Evolutionary conservation across 2,113 vertebrate genomes (phyloP).

Genomic region (Cromileptes altivelis): DNA sequence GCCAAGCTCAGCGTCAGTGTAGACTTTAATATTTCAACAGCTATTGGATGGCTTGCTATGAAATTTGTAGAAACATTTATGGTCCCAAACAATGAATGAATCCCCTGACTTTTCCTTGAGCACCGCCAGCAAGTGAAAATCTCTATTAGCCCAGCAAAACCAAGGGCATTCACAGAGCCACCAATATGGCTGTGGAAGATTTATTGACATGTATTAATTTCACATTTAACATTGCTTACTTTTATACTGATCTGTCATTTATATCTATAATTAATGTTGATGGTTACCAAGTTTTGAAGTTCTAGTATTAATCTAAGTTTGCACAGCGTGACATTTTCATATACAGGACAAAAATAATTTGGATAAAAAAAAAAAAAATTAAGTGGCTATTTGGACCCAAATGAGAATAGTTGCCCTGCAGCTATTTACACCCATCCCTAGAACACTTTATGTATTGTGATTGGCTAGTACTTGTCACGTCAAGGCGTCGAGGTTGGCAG

Average conservation of each 20-base stretch:
- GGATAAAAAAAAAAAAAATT: neutral
- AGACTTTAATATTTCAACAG: neutral
- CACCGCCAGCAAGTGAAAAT: neutral
- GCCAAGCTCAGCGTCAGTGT: no score
- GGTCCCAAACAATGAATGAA: neutral
- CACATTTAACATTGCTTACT: neutral
- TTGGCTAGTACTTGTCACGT: no score
- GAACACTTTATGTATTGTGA: no score
- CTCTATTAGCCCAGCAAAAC: neutral
- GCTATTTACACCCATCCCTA: no score
- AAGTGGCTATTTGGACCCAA: no score
- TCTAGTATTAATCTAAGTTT: neutral
- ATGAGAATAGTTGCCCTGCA: no score
- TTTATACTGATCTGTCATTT: neutral
- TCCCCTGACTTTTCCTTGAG: neutral
- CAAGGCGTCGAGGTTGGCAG: no score
- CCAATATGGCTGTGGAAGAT: neutral
- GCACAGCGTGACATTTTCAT: neutral
- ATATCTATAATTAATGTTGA: neutral
- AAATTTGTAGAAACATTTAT: neutral
- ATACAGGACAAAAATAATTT: neutral
- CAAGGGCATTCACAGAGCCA: neutral
- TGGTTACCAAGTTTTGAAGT: neutral
- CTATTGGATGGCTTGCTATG: neutral
- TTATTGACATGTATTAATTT: neutral